Base-by-base conservation (phyloP, 2,888 invertebrate species). In the Gasteruption jaculator region DNA sequence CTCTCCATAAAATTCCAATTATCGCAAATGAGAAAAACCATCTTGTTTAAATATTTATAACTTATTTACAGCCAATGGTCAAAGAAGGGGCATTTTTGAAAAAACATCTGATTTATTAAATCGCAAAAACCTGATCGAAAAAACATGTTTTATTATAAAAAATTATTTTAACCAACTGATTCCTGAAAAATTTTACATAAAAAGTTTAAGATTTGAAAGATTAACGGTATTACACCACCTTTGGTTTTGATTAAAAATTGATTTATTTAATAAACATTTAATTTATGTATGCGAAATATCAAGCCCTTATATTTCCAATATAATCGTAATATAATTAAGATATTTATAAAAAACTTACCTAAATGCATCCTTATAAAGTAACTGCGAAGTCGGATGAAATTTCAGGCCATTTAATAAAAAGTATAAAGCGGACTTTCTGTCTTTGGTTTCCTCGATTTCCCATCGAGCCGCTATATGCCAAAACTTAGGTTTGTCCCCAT, bases 401-500 rank as follows among this genome's bases (percentile, higher is more conserved):
- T 86, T 81, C 14, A 92, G 70, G 0, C 86, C 92, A 59, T 86
- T 81, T 29, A 90, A 74, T 12, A 92, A 73, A 47, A 86, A 78
- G 45, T 75, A 77, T 49, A 86, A 77, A 1, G 90, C 88, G 53
- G 76, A 81, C 15, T 82, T 79, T 8, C 82, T 62, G 51, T 85
- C 83, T 21, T 79, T 74, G 46, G 78, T 78, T 46, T 83, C 82
- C 55, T 84, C 79, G 38, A 80, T 78, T 66, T 90, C 87, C 82
- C 83, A 89, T 53, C 80, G 79, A 7, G 88, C 87, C 1, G 91
- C 90, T 51, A 84, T 72, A 42, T 83, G 78, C 90, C 91, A 93
- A 46, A 85, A 74, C 52, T 83, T 78, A 8, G 84, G 81, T 54
- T 83, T 83, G 36, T 85, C 81, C 10, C 83, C 80, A 63, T 89